Percentiles rank a stretch among this genome's conserved stretches.
Conservation (phyloP, 2,113 vertebrate genomes). For the Phrynosoma platyrhinos region DNA sequence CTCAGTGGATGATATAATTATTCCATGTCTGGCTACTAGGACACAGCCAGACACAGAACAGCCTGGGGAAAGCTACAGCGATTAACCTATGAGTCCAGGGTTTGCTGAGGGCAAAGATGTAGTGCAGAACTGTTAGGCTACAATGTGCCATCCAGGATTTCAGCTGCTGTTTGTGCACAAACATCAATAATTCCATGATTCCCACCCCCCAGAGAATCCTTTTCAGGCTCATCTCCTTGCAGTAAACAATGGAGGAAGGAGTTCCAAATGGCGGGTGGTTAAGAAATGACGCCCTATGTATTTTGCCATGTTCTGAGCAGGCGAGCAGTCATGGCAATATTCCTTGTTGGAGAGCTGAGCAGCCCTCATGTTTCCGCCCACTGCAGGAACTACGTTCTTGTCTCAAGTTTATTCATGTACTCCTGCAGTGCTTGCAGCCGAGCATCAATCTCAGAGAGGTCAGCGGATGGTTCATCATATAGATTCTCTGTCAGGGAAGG, state of each 20-base stretch:
- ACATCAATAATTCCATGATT: background rate
- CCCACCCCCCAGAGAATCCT: background rate
- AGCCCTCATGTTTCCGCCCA: accelerated
- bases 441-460: constrained; percentile 91
- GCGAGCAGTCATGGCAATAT: accelerated
- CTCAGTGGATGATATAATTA: no score
- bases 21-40: no score
- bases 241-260: background rate
- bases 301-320: background rate
- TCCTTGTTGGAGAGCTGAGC: no score
- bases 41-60: no score
- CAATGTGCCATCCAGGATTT: no score
- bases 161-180: no score
- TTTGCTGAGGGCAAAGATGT: no score
- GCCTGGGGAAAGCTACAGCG: no score
- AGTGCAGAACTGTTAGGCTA: no score
- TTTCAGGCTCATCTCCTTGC: no score
- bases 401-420: constrained; percentile 91
- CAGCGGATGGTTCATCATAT: constrained; percentile 77
- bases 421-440: constrained; percentile 92
- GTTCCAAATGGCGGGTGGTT: accelerated
- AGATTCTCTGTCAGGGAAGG: constrained; percentile 78
- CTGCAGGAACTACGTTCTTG: constrained; percentile 70
- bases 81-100: no score
- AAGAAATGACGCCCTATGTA: background rate